A percentile compares a stretch with the other conserved stretches of the same genome.
Evolutionary conservation across 2,113 vertebrate species (phyloP).

Genomic region (Paralichthys olivaceus): DNA sequence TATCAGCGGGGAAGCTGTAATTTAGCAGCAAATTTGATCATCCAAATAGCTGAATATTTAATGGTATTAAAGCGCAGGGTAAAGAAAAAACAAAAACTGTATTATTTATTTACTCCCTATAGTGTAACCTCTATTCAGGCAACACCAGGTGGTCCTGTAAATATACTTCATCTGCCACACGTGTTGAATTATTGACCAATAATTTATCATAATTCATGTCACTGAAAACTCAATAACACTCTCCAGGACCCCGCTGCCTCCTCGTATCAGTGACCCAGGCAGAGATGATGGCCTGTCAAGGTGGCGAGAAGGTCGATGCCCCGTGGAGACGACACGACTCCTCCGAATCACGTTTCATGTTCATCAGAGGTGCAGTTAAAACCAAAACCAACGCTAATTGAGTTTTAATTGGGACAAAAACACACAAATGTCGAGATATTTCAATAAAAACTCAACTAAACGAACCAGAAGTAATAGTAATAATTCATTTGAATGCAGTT

Average conservation of each 20-base stretch:
- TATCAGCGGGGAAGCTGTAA: slow-evolving; percentile 78
- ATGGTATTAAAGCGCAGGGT: slow-evolving; percentile 79
- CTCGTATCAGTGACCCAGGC: slow-evolving; percentile 51
- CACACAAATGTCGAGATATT: neutral
- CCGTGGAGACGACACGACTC: neutral
- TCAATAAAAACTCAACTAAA: neutral
- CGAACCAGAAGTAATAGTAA: neutral
- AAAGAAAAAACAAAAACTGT: slow-evolving; percentile 67
- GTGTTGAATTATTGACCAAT: slow-evolving; percentile 83
- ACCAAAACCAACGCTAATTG: neutral
- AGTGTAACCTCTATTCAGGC: slow-evolving; percentile 65
- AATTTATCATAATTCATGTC: slow-evolving; percentile 84
- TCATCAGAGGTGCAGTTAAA: neutral
- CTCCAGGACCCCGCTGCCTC: slow-evolving; percentile 40
- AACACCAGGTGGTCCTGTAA: slow-evolving; percentile 77
- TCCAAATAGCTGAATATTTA: slow-evolving; percentile 86
- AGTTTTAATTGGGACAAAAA: neutral
- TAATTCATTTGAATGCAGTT: no score
- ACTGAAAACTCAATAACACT: slow-evolving; percentile 72
- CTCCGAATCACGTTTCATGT: neutral
- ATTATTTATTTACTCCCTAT: slow-evolving; percentile 82
- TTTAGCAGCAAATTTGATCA: slow-evolving; percentile 82
- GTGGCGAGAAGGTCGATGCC: slow-evolving; percentile 43
- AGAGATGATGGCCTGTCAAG: slow-evolving; percentile 34
- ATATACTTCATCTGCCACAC: slow-evolving; percentile 69